Conservation (phyloP, 2,797 vertebrate genomes). For the Micromesistius poutassou region DNA sequence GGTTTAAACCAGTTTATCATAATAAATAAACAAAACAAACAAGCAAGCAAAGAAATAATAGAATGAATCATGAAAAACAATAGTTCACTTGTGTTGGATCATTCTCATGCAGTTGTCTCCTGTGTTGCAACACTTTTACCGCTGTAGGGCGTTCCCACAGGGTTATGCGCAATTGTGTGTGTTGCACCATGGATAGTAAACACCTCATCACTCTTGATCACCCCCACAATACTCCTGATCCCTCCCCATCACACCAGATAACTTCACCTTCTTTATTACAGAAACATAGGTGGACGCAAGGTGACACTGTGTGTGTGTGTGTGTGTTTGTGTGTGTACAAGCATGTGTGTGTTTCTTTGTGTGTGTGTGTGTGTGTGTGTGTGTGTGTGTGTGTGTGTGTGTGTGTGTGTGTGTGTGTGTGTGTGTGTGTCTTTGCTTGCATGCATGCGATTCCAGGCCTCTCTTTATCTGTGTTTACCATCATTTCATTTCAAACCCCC, state of each 20-base stretch:
- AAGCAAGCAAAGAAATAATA: neutral
- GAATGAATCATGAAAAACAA: neutral
- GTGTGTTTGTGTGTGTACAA: slow-evolving; percentile 23
- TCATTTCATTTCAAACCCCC: neutral
- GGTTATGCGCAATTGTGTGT: neutral
- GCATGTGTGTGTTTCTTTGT: neutral
- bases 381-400: neutral
- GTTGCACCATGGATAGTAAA: neutral
- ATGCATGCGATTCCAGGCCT: too few relatives aligned
- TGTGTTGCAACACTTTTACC: neutral
- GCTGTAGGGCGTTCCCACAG: neutral
- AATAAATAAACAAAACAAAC: neutral
- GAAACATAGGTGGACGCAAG: too few relatives aligned
- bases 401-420: slow-evolving; percentile 18
- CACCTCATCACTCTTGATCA: neutral
- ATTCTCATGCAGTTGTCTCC: neutral
- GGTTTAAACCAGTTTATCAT: neutral
- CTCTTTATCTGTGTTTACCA: neutral
- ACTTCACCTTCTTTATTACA: neutral
- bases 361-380: too few relatives aligned
- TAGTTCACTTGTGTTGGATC: neutral
- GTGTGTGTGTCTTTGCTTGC: slow-evolving; percentile 21
- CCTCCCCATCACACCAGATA: slow-evolving; percentile 31
- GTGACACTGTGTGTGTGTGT: slow-evolving; percentile 9
- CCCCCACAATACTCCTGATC: neutral